A percentile compares a stretch with the other conserved stretches of the same genome.
Conservation (phyloP, 2,888 invertebrate genomes). For the Diarsia rubi region DNA sequence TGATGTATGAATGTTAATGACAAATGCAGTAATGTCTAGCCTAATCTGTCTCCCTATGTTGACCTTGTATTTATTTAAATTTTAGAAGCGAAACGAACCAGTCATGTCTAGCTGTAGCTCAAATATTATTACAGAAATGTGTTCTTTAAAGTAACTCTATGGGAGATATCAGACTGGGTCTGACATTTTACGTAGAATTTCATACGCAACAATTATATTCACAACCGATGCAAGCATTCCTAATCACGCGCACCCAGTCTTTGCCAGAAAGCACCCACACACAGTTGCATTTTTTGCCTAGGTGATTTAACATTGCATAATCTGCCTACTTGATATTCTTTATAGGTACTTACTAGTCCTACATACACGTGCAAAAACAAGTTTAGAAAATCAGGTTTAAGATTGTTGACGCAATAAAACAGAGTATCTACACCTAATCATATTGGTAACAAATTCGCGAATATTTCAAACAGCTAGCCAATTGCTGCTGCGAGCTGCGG, state of each 20-base stretch:
- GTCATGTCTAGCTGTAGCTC: too few species aligned
- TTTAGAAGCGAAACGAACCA: conserved; percentile 2
- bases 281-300: not conserved
- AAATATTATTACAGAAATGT: not conserved
- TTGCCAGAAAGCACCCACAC: not conserved
- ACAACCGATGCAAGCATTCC: not conserved
- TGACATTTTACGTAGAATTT: not conserved
- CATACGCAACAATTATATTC: not conserved
- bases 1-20: conserved; percentile 4
- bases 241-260: not conserved
- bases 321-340: not conserved
- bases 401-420: conserved; percentile 1
- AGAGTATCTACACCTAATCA: not conserved
- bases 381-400: conserved; percentile 20
- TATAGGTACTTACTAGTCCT: not conserved
- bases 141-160: not conserved
- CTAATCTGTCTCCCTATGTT: not conserved
- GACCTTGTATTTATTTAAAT: conserved; percentile 20
- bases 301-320: not conserved
- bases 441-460: not conserved
- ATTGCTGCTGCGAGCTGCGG: too few species aligned
- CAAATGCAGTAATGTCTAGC: not conserved
- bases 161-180: not conserved
- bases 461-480: not conserved
- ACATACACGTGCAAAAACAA: conserved; percentile 14